Evolutionary conservation across 2,888 invertebrate genomes (phyloP), one percentile per base, ranked within the genome.

Genomic region (Eucera pruinosa): DNA sequence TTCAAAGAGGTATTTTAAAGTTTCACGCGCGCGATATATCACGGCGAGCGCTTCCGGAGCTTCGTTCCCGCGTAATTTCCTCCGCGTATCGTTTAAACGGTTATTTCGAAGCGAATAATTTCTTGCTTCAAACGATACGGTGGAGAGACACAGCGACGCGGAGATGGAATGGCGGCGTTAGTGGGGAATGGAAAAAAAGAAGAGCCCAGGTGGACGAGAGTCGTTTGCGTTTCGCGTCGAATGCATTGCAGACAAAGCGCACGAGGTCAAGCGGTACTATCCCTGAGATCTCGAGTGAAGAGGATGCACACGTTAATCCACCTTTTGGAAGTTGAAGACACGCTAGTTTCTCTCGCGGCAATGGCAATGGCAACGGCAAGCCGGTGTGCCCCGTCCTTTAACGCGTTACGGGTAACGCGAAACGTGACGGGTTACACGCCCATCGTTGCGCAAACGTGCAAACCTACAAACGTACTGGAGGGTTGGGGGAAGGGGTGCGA

Each of bases 361-460:
- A 48, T 61, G 72, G 64, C 58, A 58, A n/a, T n/a, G 61, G 68
- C 62, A 68, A 48, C 57, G 72, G 64, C 58, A 58, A n/a, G 45
- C 39, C 61, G 54, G 25, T 45, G 48, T 55, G 52, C 55, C 58
- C 15, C 39, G 76, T 80, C 75, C 55, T 60, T 68, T 64, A 75
- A 70, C 72, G 43, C 54, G 77, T 83, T 81, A 73, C 57, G n/a
- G n/a, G n/a, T 64, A 75, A 70, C 72, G 43, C 54, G 77, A 82
- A 80, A 73, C 57, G 70, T 68, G 80, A 48, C 67, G 48, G 54
- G 78, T 70, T 70, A 78, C 65, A 66, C 52, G 75, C 33, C 43
- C 39, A 66, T 36, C 33, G 43, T 36, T 36, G 43, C 36, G 36
- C 43, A 20, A 69, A 52, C 52, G 33, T 36, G 60, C 30, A 54